Base-by-base conservation (phyloP, 1,140 invertebrate species). In the Pemphigus obesinymphae region DNA sequence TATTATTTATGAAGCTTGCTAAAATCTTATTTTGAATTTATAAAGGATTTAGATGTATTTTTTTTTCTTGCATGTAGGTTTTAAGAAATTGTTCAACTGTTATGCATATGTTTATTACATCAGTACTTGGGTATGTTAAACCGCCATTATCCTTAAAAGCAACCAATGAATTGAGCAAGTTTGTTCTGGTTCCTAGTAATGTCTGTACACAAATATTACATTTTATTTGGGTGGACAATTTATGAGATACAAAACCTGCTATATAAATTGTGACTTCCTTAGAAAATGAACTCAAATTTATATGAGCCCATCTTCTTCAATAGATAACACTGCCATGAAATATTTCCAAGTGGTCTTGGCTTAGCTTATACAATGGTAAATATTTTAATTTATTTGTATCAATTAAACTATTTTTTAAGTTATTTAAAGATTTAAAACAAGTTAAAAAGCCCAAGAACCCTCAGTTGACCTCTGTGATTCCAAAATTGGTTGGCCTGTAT, bases 271-370 rank as follows among this genome's bases (percentile, higher is more conserved):
- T 5, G 11, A 61, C 29, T 31, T 61, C 58, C 31, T 31, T 61
- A 13, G 26, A 15, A 29, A 61, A 29, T 29, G 58, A 61, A 31
- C 26, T 31, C 11, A 61, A 61, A 29, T 29, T 11, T 3, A 61
- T 10, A 31, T 61, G 26, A 61, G 26, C 15, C 26, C 58, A 61
- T 31, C 3, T 29, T 29, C 17, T 61, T 61, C 58, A 29, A 31
- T 6, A 15, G 58, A 11, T 58, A 29, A 87, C 85, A 11, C 80
- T 82, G 17, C 82, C 68, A 84, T 87, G 88, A 83, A 87, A 86
- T 11, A 85, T 58, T 85, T 88, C 87, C n/a, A 87, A 68, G 82
- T 87, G 86, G 83, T 88, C 87, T 82, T 88, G 86, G 17, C 84
- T 85, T 7, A 88, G 26, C 31, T 61, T 61, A 61, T 61, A 61